phyloP scores from a whole-genome alignment of 2,797 vertebrate genomes.

The Callimico goeldii region DNA sequence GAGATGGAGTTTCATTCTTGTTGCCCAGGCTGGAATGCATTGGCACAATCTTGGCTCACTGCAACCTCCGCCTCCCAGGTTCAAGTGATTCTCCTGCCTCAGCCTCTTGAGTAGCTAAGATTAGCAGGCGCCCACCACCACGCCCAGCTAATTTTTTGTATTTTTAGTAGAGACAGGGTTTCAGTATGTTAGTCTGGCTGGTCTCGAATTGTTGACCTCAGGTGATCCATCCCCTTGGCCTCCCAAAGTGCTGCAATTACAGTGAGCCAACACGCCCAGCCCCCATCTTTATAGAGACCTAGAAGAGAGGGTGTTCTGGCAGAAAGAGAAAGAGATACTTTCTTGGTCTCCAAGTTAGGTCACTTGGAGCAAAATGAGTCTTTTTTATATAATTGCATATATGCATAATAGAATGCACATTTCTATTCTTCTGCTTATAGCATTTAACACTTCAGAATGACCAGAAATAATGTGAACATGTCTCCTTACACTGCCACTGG shows the following conservation, averaged over 20 bases:
- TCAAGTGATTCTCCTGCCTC: background rate
- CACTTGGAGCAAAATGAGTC: background rate
- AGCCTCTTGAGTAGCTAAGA: background rate
- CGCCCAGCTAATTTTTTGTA: background rate
- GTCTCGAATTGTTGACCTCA: background rate
- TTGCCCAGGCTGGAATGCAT: background rate
- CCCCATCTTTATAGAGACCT: constrained; percentile 1
- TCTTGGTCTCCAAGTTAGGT: background rate
- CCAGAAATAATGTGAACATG: background rate
- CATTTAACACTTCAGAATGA: background rate
- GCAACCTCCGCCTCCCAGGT: background rate
- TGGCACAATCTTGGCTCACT: background rate
- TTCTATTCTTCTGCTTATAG: background rate
- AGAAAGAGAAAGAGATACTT: background rate
- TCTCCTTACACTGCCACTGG: background rate
- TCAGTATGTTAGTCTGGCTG: background rate
- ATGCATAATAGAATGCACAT: background rate
- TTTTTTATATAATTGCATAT: background rate
- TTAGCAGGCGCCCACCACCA: background rate
- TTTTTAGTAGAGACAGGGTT: background rate
- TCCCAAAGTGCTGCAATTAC: background rate
- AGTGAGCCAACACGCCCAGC: background rate
- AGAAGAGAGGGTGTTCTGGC: background rate
- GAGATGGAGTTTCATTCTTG: background rate
- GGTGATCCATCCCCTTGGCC: background rate